phyloP scores from a whole-genome alignment of 2,113 vertebrate species.

The Rhizomys pruinosus region DNA sequence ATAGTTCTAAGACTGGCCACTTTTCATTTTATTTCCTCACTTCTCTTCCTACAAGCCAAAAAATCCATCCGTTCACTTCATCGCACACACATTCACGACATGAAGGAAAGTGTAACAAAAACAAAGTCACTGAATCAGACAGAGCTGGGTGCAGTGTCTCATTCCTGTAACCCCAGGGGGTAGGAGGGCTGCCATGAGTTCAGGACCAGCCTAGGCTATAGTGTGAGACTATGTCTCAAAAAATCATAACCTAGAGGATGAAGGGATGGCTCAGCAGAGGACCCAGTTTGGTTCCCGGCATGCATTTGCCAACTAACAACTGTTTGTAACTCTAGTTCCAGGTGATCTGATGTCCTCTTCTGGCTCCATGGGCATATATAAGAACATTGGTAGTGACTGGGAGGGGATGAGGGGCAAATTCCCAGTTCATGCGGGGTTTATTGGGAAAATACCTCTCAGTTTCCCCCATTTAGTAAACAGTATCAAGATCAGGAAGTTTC shows the following conservation, averaged over 20 bases:
- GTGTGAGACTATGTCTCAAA: background rate
- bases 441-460: too few species aligned
- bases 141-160: too few species aligned
- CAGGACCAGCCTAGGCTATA: background rate
- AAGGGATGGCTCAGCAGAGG: too few species aligned
- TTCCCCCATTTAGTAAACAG: too few species aligned
- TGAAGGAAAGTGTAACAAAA: background rate
- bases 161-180: background rate
- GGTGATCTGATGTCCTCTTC: too few species aligned
- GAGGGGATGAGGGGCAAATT: background rate
- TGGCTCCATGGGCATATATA: too few species aligned
- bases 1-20: background rate
- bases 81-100: background rate
- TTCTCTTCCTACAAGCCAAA: background rate
- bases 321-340: too few species aligned
- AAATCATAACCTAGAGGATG: too few species aligned
- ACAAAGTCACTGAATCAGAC: background rate
- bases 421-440: too few species aligned
- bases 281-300: too few species aligned
- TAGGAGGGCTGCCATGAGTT: background rate
- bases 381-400: background rate
- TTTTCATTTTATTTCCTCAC: background rate
- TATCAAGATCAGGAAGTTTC: too few species aligned
- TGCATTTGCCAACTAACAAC: too few species aligned
- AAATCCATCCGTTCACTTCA: slow-evolving; percentile 23